Conservation (phyloP, 2,888 invertebrate genomes). For the Pheosia tremula region DNA sequence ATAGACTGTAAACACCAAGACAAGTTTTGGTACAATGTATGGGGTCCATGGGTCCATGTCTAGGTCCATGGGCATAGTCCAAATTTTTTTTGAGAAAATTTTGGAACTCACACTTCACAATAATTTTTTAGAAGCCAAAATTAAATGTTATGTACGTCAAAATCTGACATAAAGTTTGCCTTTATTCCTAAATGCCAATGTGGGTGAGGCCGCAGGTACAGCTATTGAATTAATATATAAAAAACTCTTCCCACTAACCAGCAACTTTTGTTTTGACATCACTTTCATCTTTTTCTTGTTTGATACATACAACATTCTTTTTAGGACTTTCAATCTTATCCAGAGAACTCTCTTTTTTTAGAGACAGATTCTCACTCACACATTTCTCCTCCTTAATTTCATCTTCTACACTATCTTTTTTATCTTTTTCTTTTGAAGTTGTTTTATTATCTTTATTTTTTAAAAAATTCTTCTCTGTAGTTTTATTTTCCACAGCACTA, state of each 20-base stretch:
- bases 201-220: too few relatives aligned
- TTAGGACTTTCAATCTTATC: constrained; percentile 20
- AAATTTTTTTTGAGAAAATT: too few relatives aligned
- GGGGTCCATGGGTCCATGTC: too few relatives aligned
- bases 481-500: constrained; percentile 10
- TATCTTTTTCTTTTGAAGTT: constrained; percentile 15
- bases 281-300: constrained; percentile 32
- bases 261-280: constrained; percentile 36
- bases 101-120: too few relatives aligned
- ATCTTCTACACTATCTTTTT: constrained; percentile 10
- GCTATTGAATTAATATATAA: too few relatives aligned
- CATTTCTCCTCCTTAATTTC: background rate
- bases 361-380: constrained; percentile 8
- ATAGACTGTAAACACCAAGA: too few relatives aligned
- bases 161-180: too few relatives aligned
- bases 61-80: too few relatives aligned
- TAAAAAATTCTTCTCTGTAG: background rate
- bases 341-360: constrained; percentile 12
- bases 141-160: too few relatives aligned
- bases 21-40: too few relatives aligned
- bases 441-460: constrained; percentile 6
- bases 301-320: constrained; percentile 17
- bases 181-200: too few relatives aligned
- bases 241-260: constrained; percentile 39
- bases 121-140: too few relatives aligned